Conservation (phyloP, 2,797 vertebrate genomes). For the Poeciliopsis paucimaculata region DNA sequence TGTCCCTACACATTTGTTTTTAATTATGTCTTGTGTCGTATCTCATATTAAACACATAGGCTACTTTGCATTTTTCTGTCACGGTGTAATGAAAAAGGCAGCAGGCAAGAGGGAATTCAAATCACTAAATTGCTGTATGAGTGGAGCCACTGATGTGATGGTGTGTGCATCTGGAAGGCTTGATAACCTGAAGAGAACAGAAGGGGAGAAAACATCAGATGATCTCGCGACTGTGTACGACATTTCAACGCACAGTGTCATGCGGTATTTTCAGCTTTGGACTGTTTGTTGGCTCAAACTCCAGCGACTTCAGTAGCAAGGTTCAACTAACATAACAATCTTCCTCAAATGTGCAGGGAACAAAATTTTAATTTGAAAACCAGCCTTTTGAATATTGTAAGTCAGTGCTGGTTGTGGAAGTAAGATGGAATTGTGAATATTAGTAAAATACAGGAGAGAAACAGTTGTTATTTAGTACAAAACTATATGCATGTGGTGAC, state of each 20-base stretch:
- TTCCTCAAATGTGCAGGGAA: slow-evolving; percentile 17
- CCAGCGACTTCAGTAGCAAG: slow-evolving; percentile 49
- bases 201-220: slow-evolving; percentile 43
- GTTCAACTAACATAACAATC: slow-evolving; percentile 54
- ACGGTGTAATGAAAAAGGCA: slow-evolving; percentile 13
- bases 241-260: slow-evolving; percentile 75
- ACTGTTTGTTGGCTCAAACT: slow-evolving; percentile 47
- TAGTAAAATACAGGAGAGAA: neutral
- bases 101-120: slow-evolving; percentile 22
- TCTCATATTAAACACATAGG: slow-evolving; percentile 18
- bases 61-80: slow-evolving; percentile 29
- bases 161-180: slow-evolving; percentile 34
- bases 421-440: neutral
- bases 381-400: neutral
- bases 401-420: slow-evolving; percentile 1
- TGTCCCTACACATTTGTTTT: slow-evolving; percentile 20
- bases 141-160: slow-evolving; percentile 27
- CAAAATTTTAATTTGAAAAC: neutral
- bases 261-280: slow-evolving; percentile 71
- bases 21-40: slow-evolving; percentile 2
- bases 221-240: slow-evolving; percentile 64
- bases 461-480: neutral
- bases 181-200: slow-evolving; percentile 50
- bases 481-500: neutral
- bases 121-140: slow-evolving; percentile 38